These are phyloP conservation scores for Bombus fervidus DNA, from an alignment of 1,140 invertebrate species.

Conservation along the genomic window DNA sequence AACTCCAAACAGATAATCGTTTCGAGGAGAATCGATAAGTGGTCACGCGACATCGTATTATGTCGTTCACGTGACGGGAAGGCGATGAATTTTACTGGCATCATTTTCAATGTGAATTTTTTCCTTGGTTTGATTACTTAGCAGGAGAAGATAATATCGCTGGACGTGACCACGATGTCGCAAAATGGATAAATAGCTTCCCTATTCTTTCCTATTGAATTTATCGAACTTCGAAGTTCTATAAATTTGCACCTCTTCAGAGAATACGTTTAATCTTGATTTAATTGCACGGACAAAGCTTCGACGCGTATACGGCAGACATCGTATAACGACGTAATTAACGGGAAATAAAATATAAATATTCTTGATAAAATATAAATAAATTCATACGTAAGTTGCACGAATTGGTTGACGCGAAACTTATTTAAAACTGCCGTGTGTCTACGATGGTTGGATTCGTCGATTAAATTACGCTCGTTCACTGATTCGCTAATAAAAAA, in stretches of 20 bases:
- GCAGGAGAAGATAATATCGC: not conserved
- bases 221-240: too few relatives aligned
- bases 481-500: not conserved
- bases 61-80: not conserved
- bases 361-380: not conserved
- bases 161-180: not conserved
- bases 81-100: not conserved
- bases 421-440: not conserved
- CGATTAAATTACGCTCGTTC: slow-evolving; percentile 9
- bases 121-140: not conserved
- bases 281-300: not conserved
- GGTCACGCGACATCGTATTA: slow-evolving; percentile 24
- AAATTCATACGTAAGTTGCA: not conserved
- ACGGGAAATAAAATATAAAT: not conserved
- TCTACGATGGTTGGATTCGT: not conserved
- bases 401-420: too few relatives aligned
- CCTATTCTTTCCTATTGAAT: too few relatives aligned
- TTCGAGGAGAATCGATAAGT: slow-evolving; percentile 23
- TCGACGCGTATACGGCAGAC: too few relatives aligned
- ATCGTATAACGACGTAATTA: not conserved
- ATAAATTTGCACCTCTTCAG: too few relatives aligned
- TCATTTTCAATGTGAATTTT: too few relatives aligned
- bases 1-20: slow-evolving; percentile 12
- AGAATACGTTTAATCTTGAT: not conserved
- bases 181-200: not conserved